Base-by-base conservation (phyloP, 1,140 invertebrate species). In the Nylanderia fulva region DNA sequence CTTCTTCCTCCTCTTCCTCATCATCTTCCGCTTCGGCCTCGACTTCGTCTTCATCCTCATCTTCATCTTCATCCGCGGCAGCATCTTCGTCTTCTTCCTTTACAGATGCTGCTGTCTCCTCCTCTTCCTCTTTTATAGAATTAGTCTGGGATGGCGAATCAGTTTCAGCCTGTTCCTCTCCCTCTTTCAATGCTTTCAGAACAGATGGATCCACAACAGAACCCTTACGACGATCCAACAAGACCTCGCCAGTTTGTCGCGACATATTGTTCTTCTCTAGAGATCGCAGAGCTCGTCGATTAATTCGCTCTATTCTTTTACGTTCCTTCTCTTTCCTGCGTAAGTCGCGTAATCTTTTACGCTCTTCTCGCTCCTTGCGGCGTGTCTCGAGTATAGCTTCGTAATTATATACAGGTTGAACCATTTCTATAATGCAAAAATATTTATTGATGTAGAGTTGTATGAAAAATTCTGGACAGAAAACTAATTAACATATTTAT, bases 331-430 rank as follows among this genome's bases (percentile, higher is more conserved):
- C 93, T 24, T 91, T 93, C 13, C 92, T 91, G 9, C 86, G 91
- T 29, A 93, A 90, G 29, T 94, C 94, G 15, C 94, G 87, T 29
- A 91, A 42, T 36, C 91, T 90, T 76, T 94, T 94, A 2, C 94
- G 93, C 68, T 95, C 95, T 52, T 95, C 94, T 42, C 91, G 93
- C 61, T 94, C 94, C 9, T 92, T 91, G 33, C 91, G 90, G 2
- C 94, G 92, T 4, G 87, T 90, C 33, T 94, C 94, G 21, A 95
- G 85, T 15, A 95, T 95, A 4, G 92, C 94, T 48, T 94, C 93
- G 33, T 95, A 95, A 85, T 95, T 94, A 24, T 95, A 95, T 6
- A 95, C 93, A 0, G 94, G 93, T 63, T 93, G 94, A 74, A 85
- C 63, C 15, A 83, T 75, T 86, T 90, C 91, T 92, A 61, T 2